A percentile compares a stretch with the other conserved stretches of the same genome.
Conservation (phyloP, 2,113 vertebrate genomes). For the Pygoscelis antarcticus region DNA sequence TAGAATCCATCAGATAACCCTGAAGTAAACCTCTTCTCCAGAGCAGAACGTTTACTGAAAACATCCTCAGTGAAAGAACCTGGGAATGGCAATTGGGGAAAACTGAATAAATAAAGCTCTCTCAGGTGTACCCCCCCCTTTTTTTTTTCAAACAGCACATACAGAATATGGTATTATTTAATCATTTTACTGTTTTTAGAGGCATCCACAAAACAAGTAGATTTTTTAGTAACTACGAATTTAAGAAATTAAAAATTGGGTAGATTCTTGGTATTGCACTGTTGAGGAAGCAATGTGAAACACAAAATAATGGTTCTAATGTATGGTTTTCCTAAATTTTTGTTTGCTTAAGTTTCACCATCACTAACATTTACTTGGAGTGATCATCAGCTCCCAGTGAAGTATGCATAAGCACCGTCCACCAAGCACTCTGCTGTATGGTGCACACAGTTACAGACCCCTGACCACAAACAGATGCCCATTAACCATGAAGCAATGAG, state of each 20-base stretch:
- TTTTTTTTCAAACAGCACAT: background rate
- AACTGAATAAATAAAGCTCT: background rate
- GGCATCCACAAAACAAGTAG: background rate
- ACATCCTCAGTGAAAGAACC: background rate
- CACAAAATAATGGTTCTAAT: background rate
- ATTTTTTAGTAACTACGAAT: background rate
- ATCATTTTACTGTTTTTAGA: background rate
- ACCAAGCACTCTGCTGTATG: background rate
- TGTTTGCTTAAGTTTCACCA: background rate
- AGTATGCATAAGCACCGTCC: fast-evolving
- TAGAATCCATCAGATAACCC: background rate
- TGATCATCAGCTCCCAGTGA: background rate
- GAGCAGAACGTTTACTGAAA: background rate
- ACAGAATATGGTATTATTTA: background rate
- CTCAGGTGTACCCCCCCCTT: fast-evolving
- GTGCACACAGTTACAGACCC: background rate
- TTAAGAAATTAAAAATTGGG: background rate
- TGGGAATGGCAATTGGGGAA: background rate
- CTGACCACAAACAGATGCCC: background rate
- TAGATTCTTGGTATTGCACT: background rate
- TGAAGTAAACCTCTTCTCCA: background rate
- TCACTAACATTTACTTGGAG: background rate
- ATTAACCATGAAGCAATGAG: background rate
- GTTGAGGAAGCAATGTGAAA: background rate
- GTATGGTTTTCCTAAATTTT: background rate